Percentiles rank a stretch among this genome's conserved stretches.
These are phyloP conservation scores for Neodiprion pinetum DNA, from an alignment of 1,140 invertebrate species.

Conservation along the genomic window DNA sequence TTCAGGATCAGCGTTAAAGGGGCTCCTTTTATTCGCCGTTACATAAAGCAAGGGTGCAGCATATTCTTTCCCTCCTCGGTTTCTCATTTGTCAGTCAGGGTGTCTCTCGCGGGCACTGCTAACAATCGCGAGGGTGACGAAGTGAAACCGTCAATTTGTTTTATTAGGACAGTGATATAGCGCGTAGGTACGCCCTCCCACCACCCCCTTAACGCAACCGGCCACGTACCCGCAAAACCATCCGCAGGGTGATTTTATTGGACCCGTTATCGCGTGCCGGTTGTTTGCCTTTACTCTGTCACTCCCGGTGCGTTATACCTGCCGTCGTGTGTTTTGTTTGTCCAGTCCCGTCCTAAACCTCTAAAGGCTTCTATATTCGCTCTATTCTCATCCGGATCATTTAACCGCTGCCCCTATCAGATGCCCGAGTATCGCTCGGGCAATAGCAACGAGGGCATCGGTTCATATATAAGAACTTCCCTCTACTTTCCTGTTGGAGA, in stretches of 20 bases:
- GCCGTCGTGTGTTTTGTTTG: not conserved
- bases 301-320: not conserved
- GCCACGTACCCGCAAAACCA: not conserved
- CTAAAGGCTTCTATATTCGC: not conserved
- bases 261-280: constrained; percentile 37
- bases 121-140: constrained; percentile 4
- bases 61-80: not conserved
- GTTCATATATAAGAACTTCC: too few relatives aligned
- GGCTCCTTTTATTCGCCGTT: too few relatives aligned
- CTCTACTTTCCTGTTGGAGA: too few relatives aligned
- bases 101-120: not conserved
- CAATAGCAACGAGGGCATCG: too few relatives aligned
- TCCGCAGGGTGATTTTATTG: constrained; percentile 37
- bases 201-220: not conserved
- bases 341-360: constrained; percentile 1
- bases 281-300: constrained; percentile 36
- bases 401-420: not conserved
- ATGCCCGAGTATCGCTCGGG: too few relatives aligned
- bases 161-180: constrained; percentile 30
- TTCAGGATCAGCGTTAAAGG: too few relatives aligned
- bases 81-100: not conserved
- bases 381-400: not conserved
- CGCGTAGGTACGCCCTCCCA: not conserved
- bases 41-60: too few relatives aligned
- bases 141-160: constrained; percentile 39